Evolutionary conservation across 2,113 vertebrate species (phyloP), one percentile per base, ranked within the genome.

Genomic region (Hiodon alosoides): DNA sequence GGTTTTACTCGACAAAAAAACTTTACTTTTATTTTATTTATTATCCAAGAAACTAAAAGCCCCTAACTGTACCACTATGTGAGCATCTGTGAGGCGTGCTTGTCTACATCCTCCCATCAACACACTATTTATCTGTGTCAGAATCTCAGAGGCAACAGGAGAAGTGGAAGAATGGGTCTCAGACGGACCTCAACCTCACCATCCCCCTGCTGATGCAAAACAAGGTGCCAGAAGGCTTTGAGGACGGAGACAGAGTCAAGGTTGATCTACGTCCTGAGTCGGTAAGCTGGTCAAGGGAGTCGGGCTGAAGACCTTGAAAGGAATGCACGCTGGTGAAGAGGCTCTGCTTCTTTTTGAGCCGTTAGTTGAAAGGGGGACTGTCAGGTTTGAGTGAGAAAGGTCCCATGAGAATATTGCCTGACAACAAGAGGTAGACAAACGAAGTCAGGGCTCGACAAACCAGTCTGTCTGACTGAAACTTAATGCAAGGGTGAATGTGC

Each of bases 151-250:
- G 89, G 85, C 89, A 91, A 71, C 90, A 91, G 74, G 93, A 95
- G 17, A 71, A 86, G 78, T 93, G 90, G 91, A 80, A 92, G 74
- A 93, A 90, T 77, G 89, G 88, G 0, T 4, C 82, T 0, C 81
- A 89, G 82, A 4, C 82, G 10, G 86, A 91, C 47, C 80, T 52
- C 2, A 89, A 85, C 69, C 75, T 95, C 3, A 59, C 82, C 78
- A 96, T 96, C 71, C 94, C 94, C 0, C 81, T 96, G 83, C 84
- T 96, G 77, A 91, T 94, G 91, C 93, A 94, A 82, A 94, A 94
- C 86, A 86, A 89, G 72, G 87, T 81, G 2, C 91, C 91, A 0
- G 79, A 82, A 0, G 92, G 92, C 2, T 94, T 83, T 31, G 93
- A 94, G 81, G 92, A 93, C 13, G 87, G 88, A 67, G 91, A 94